These are phyloP conservation scores for Rambutsinella grinnellia DNA, from an alignment of 2,888 invertebrate species.

Conservation along the genomic window DNA sequence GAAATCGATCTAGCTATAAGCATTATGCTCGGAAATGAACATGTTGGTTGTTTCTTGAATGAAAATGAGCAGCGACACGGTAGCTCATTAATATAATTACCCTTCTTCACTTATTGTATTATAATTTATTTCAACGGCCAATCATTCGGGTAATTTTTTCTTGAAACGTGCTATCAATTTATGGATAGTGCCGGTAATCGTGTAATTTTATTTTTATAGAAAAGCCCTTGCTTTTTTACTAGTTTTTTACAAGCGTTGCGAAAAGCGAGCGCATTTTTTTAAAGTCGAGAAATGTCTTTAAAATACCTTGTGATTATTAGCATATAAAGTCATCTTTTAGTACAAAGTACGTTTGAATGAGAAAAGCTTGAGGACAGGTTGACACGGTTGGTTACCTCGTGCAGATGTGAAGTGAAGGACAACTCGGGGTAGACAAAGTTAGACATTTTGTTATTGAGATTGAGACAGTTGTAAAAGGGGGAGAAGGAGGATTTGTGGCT, in stretches of 20 bases:
- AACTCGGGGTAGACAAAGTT: background rate
- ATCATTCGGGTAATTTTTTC: background rate
- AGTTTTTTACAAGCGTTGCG: too few relatives aligned
- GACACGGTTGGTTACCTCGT: constrained; percentile 29
- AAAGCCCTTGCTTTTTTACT: background rate
- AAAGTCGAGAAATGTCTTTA: too few relatives aligned
- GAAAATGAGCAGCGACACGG: constrained; percentile 24
- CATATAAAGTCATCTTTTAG: too few relatives aligned
- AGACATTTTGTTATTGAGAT: constrained; percentile 1
- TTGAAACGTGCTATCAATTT: background rate
- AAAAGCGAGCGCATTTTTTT: too few relatives aligned
- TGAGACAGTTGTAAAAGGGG: constrained; percentile 11
- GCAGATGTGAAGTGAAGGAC: constrained; percentile 1
- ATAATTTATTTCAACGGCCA: background rate
- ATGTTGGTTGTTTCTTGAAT: background rate
- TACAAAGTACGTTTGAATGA: background rate
- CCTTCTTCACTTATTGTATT: background rate
- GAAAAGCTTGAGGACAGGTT: constrained; percentile 30
- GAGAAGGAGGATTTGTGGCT: constrained; percentile 37
- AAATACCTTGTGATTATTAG: too few relatives aligned
- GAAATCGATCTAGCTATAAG: background rate
- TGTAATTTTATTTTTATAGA: constrained; percentile 8
- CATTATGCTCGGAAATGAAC: background rate
- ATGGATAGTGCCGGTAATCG: too few relatives aligned
- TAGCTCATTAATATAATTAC: constrained; percentile 39